Evolutionary conservation across 2,113 vertebrate species (phyloP).

Genomic region (Zapornia atra): DNA sequence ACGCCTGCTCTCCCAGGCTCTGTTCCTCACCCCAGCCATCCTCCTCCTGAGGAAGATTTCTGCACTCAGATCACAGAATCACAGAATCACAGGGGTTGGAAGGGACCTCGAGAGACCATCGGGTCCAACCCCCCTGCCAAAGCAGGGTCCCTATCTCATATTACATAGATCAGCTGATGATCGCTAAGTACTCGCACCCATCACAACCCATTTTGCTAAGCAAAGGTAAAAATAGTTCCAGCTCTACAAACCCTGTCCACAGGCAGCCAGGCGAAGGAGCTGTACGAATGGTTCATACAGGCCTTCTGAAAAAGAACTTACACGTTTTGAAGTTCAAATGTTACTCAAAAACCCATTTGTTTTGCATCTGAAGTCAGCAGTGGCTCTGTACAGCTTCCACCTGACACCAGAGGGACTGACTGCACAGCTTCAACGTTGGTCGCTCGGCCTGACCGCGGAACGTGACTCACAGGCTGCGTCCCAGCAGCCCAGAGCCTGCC

Average conservation of each 20-base stretch:
- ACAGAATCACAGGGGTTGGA: too few relatives aligned
- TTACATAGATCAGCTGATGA: not conserved
- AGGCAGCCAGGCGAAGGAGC: not conserved
- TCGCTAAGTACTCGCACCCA: not conserved
- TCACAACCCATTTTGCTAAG: not conserved
- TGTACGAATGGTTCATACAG: fast-evolving
- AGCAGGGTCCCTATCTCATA: too few relatives aligned
- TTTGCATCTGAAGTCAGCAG: not conserved
- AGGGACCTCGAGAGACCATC: too few relatives aligned
- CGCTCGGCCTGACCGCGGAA: not conserved
- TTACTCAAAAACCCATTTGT: not conserved
- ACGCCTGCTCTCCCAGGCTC: not conserved
- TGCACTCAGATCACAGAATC: too few relatives aligned
- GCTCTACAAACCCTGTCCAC: not conserved
- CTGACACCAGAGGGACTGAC: not conserved
- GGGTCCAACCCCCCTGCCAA: too few relatives aligned
- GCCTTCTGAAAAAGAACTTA: not conserved
- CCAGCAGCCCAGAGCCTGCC: not conserved
- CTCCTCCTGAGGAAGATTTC: not conserved
- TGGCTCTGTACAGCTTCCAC: not conserved
- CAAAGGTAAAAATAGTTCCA: not conserved
- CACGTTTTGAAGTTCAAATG: not conserved
- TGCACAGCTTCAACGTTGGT: not conserved
- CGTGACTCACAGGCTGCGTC: fast-evolving
- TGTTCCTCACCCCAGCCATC: not conserved